These are phyloP conservation scores for Phainopepla nitens DNA, from an alignment of 2,113 vertebrate species.

Conservation along the genomic window DNA sequence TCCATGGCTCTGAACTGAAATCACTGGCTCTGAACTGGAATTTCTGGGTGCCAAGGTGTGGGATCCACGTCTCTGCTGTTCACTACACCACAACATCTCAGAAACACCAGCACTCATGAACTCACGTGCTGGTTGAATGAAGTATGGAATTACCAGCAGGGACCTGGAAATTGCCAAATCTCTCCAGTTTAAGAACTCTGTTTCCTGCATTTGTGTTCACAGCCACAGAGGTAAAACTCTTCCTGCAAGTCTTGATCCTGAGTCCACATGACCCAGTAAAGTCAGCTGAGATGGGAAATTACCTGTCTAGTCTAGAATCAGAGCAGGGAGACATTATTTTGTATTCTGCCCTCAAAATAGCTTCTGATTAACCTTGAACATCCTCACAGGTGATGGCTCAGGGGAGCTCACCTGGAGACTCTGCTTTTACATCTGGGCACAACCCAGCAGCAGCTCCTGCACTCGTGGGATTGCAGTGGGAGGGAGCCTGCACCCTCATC, in stretches of 20 bases:
- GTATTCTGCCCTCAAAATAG: background rate
- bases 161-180: background rate
- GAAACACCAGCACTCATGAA: fast-evolving
- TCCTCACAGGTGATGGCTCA: background rate
- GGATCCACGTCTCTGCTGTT: background rate
- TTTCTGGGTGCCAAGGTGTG: background rate
- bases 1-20: background rate
- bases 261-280: background rate
- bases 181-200: background rate
- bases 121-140: background rate
- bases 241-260: background rate
- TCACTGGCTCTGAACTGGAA: background rate
- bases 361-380: background rate
- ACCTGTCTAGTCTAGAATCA: background rate
- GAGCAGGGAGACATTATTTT: background rate
- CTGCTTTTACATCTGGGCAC: background rate
- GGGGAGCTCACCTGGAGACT: background rate
- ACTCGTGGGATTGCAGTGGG: background rate
- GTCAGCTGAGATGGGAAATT: background rate
- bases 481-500: background rate
- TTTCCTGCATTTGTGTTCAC: background rate
- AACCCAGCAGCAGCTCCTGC: background rate
- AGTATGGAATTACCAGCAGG: background rate
- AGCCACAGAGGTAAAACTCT: background rate
- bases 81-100: background rate